A percentile compares a stretch with the other conserved stretches of the same genome.
Evolutionary conservation across 2,888 invertebrate genomes (phyloP).

Genomic region (Blera fallax): DNA sequence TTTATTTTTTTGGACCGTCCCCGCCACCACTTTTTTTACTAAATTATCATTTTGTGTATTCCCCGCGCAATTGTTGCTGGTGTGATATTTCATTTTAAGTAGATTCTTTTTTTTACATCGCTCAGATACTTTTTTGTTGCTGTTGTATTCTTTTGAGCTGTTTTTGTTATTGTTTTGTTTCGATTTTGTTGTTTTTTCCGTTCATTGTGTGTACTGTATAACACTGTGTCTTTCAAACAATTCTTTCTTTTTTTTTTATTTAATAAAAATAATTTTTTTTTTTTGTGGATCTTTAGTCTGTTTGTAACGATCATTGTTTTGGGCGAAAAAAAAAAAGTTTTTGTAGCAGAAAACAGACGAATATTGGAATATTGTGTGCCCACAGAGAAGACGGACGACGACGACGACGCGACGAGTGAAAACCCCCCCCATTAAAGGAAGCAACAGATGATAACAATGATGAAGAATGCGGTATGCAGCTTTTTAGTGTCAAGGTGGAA

Average conservation of each 20-base stretch:
- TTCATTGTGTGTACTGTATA: conserved; percentile 17
- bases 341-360: conserved; percentile 6
- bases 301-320: conserved; percentile 40
- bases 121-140: conserved; percentile 14
- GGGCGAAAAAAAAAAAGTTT: neutral
- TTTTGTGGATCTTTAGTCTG: neutral
- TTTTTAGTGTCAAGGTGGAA: conserved; percentile 72
- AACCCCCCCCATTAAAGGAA: conserved; percentile 51
- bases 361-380: conserved; percentile 6
- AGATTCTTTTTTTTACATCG: conserved; percentile 61
- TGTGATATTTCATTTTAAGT: conserved; percentile 71
- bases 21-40: neutral
- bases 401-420: neutral
- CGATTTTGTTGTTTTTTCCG: conserved; percentile 54
- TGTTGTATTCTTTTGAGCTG: conserved; percentile 7
- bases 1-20: too few species aligned
- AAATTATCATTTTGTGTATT: conserved; percentile 42
- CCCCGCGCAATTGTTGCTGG: conserved; percentile 46
- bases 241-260: conserved; percentile 31
- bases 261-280: conserved; percentile 48
- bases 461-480: conserved; percentile 69
- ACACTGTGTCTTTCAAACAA: conserved; percentile 26
- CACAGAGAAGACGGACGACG: neutral
- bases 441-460: conserved; percentile 43
- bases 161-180: conserved; percentile 63